These are phyloP conservation scores for Thamnophis sirtalis DNA, from an alignment of 2,113 vertebrate species.

Conservation along the genomic window DNA sequence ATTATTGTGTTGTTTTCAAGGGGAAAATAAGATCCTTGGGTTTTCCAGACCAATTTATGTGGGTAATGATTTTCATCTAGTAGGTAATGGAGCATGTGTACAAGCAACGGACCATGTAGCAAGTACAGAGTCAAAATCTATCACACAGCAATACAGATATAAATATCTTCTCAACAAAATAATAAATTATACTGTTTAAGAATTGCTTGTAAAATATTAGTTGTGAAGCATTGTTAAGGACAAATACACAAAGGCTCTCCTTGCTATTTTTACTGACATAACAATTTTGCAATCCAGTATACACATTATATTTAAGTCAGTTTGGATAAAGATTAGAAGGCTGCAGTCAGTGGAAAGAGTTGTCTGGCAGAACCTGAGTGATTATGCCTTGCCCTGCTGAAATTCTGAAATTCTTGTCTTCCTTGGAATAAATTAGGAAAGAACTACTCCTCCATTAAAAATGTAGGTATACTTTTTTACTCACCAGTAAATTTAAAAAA, in stretches of 20 bases:
- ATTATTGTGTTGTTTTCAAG: background rate
- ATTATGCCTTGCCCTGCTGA: background rate
- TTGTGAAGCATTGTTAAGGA: conserved; percentile 37
- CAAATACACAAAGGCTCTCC: conserved; percentile 28
- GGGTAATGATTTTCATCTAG: conserved; percentile 31
- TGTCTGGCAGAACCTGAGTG: accelerated
- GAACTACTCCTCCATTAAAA: background rate
- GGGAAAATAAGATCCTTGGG: background rate
- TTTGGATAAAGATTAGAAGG: background rate
- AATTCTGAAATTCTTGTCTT: background rate
- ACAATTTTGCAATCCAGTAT: background rate
- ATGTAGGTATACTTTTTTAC: background rate
- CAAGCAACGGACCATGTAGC: conserved; percentile 28
- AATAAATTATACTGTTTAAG: conserved; percentile 23
- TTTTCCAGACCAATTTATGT: conserved; percentile 26
- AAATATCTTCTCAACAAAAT: conserved; percentile 29
- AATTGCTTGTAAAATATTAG: conserved; percentile 24
- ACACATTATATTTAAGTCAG: background rate
- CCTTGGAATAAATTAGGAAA: background rate
- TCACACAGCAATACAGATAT: conserved; percentile 42
- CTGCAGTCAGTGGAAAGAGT: background rate
- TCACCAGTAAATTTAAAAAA: background rate
- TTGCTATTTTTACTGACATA: conserved; percentile 19
- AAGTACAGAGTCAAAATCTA: conserved; percentile 33
- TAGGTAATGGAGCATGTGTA: conserved; percentile 18